These are phyloP conservation scores for Chaetodon trifascialis DNA, from an alignment of 2,113 vertebrate genomes.

Conservation along the genomic window DNA sequence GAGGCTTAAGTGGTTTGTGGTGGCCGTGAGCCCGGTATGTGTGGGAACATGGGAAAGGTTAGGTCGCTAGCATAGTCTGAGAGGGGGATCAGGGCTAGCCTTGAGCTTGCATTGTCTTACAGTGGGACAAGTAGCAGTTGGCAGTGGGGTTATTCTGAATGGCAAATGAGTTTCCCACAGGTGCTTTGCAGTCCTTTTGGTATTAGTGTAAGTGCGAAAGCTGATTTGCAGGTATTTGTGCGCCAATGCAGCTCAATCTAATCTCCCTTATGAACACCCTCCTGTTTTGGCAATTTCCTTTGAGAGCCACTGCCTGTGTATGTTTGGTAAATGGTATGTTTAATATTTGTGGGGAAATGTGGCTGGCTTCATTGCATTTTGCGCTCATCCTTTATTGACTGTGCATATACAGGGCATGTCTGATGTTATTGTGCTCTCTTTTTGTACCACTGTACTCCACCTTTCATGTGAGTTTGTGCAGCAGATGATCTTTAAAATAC, in stretches of 20 bases:
- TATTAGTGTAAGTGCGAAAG: slow-evolving; percentile 81
- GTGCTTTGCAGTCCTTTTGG: slow-evolving; percentile 74
- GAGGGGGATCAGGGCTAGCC: slow-evolving; percentile 43
- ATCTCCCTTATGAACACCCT: slow-evolving; percentile 54
- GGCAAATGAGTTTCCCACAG: slow-evolving; percentile 79
- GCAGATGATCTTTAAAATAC: not conserved
- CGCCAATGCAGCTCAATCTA: slow-evolving; percentile 64
- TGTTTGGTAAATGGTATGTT: not conserved
- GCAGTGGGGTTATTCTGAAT: slow-evolving; percentile 61
- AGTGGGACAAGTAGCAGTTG: slow-evolving; percentile 61
- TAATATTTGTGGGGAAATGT: not conserved
- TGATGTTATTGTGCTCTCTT: not conserved
- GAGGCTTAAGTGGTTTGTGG: slow-evolving; percentile 51
- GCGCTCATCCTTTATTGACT: not conserved
- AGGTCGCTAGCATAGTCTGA: slow-evolving; percentile 42
- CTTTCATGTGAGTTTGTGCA: not conserved
- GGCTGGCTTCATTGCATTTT: not conserved
- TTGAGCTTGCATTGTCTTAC: slow-evolving; percentile 63
- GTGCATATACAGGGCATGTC: not conserved
- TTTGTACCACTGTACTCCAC: not conserved
- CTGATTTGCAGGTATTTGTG: slow-evolving; percentile 80
- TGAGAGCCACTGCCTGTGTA: slow-evolving; percentile 5
- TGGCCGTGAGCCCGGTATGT: slow-evolving; percentile 47
- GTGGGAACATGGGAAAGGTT: slow-evolving; percentile 55
- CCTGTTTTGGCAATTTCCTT: slow-evolving; percentile 47